Percentiles rank a stretch among this genome's conserved stretches.
Conservation (phyloP, 1,140 invertebrate species). For the Microplitis mediator region DNA sequence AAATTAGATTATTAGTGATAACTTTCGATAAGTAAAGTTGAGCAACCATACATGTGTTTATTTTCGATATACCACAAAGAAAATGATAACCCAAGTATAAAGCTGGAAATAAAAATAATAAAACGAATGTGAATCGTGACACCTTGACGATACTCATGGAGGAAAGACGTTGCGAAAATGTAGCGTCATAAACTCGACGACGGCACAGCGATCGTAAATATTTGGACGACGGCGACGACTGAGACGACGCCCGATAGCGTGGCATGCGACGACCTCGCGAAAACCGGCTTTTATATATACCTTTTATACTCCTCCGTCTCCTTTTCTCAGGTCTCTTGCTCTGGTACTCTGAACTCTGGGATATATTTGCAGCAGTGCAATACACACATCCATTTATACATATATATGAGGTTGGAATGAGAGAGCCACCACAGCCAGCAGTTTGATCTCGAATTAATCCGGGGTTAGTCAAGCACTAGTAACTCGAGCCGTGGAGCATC, state of each 20-base stretch:
- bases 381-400: too few relatives aligned
- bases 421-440: not conserved
- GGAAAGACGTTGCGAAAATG: slow-evolving; percentile 10
- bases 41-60: too few relatives aligned
- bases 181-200: slow-evolving; percentile 36
- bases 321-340: not conserved
- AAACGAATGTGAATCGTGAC: slow-evolving; percentile 5
- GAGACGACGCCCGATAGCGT: slow-evolving; percentile 33
- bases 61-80: too few relatives aligned
- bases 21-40: too few relatives aligned
- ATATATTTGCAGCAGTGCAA: too few relatives aligned
- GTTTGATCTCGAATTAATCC: slow-evolving; percentile 54
- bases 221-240: slow-evolving; percentile 33
- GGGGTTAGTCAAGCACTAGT: slow-evolving; percentile 51
- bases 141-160: slow-evolving; percentile 20
- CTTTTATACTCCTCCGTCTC: not conserved
- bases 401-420: too few relatives aligned
- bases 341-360: too few relatives aligned
- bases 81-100: too few relatives aligned
- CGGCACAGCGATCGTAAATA: slow-evolving; percentile 36
- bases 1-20: too few relatives aligned
- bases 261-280: slow-evolving; percentile 33
- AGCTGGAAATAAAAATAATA: not conserved
- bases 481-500: slow-evolving; percentile 45
- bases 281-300: slow-evolving; percentile 20